Conservation (phyloP, 2,797 vertebrate genomes). For the Sebastes jordani region DNA sequence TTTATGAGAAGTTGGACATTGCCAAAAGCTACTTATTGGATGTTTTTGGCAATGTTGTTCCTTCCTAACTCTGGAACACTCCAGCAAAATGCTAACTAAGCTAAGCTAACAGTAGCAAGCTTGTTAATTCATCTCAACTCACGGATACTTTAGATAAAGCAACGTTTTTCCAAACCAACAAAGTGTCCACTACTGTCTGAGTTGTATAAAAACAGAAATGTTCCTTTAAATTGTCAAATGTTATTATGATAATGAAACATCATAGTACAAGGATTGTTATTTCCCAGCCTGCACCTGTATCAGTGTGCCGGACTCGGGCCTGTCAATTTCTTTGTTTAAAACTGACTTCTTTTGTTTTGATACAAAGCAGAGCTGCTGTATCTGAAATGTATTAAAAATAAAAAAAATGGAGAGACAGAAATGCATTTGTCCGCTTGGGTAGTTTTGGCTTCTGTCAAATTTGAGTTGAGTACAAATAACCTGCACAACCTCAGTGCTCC, state of each 20-base stretch:
- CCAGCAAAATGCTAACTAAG: not conserved
- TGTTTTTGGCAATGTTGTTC: not conserved
- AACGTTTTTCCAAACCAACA: not conserved
- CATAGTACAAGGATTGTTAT: constrained; percentile 31
- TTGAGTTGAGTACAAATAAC: not conserved
- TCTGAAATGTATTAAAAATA: constrained; percentile 34
- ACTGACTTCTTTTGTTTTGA: constrained; percentile 39
- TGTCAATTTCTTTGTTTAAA: constrained; percentile 75
- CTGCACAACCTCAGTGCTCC: not conserved
- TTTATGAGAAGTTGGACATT: not conserved
- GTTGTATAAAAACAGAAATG: not conserved
- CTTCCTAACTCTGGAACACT: not conserved
- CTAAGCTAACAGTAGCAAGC: not conserved
- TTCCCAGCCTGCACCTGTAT: constrained; percentile 88
- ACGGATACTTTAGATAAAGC: not conserved
- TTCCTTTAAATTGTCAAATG: constrained; percentile 20
- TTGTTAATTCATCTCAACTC: not conserved
- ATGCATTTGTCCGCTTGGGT: not conserved
- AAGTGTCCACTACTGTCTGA: not conserved
- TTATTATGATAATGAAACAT: constrained; percentile 45
- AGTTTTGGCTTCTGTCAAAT: not conserved
- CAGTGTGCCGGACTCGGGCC: constrained; percentile 86
- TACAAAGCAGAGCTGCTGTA: constrained; percentile 51
- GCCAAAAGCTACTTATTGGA: not conserved
- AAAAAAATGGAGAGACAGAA: constrained; percentile 1